Evolutionary conservation across 2,888 invertebrate species (phyloP), one percentile per base, ranked within the genome.

Genomic region (Erpobdella octoculata): DNA sequence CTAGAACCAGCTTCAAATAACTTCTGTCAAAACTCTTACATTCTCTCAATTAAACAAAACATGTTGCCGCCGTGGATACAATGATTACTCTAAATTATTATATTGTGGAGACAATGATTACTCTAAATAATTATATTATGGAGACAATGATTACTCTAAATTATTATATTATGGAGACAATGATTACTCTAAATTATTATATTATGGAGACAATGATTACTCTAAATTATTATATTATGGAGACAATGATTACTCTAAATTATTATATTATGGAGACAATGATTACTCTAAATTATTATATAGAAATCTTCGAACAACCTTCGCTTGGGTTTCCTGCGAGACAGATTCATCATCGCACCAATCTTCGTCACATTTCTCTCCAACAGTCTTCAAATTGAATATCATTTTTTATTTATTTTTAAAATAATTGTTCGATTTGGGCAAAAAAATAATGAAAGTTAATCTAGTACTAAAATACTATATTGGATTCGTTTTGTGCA

Each of bases 301-400:
- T n/a, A n/a, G n/a, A n/a, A n/a, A n/a, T n/a, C n/a, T n/a, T n/a
- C n/a, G n/a, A n/a, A n/a, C n/a, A 69, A 95, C 88, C 85, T 94
- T 93, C 31, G 83, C 83, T 76, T 81, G 81, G 0, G 94, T 94
- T 82, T 93, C 93, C 78, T 91, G 90, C 0, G 94, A 93, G 35
- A 96, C 85, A 70, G 91, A 88, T 4, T 91, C 90, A 80, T 93
- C 92, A 0, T 87, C 83, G 81, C 92, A 92, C 95, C 95, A 95
- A 53, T 88, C 88, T 67, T 87, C 86, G 5, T 25, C 41, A 0
- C 61, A 41, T 37, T 69, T 73, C 12, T 68, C 31, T 5, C 70
- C 64, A 12, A 38, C 33, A 9, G 72, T 72, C 72, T 72, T 18
- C 21, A n/a, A 48, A n/a, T n/a, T n/a, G n/a, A n/a, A n/a, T n/a